phyloP scores from a whole-genome alignment of 37 sponge, comb jelly and placozoan genomes.

The Chondrosia reniformis region DNA sequence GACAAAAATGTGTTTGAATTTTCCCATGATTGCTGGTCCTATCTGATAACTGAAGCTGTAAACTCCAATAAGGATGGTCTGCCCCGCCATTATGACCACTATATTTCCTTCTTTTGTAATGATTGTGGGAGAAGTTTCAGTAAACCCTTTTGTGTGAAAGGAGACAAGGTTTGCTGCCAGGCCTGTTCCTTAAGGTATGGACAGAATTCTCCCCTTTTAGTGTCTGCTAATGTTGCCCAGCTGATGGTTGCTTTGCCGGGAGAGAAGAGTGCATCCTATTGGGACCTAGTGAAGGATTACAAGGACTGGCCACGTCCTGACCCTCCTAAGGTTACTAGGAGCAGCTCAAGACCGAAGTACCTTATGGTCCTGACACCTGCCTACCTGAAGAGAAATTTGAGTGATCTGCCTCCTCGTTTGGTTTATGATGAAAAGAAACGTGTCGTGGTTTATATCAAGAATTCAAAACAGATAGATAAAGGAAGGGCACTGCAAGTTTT shows the following conservation, averaged over 20 bases:
- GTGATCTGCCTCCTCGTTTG: not conserved
- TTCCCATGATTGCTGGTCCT: not conserved
- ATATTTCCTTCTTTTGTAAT: not conserved
- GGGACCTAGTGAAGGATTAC: not conserved
- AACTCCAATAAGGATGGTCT: too few species aligned
- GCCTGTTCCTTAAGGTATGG: too few species aligned
- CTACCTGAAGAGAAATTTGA: not conserved
- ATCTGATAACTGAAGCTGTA: not conserved
- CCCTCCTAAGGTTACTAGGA: not conserved
- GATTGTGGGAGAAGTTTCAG: not conserved
- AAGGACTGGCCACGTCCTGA: not conserved
- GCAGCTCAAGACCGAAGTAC: not conserved
- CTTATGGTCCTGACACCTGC: not conserved
- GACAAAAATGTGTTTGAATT: conserved; percentile 5
- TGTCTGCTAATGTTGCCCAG: not conserved
- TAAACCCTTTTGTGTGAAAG: too few species aligned
- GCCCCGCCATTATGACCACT: not conserved
- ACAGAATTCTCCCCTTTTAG: too few species aligned
- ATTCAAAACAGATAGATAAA: not conserved
- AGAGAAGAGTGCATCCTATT: not conserved
- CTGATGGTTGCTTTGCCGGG: not conserved
- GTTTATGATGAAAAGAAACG: not conserved
- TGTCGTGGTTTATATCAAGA: not conserved
- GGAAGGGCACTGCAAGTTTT: not conserved
- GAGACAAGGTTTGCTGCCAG: too few species aligned